phyloP scores from a whole-genome alignment of 2,113 vertebrate genomes.

The Desmodus rotundus region DNA sequence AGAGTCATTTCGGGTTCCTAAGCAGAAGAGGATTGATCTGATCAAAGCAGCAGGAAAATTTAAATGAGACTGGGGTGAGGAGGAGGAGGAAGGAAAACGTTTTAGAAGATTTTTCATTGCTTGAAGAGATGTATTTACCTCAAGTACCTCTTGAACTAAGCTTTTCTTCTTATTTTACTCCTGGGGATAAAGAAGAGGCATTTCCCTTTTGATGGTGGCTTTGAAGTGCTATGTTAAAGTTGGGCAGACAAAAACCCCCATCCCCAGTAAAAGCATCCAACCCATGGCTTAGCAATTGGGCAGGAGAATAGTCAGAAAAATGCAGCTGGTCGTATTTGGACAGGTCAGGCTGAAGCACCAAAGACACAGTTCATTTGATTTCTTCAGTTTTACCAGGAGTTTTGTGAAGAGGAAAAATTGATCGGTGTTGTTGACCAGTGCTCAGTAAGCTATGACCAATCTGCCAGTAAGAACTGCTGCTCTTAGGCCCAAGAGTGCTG shows the following conservation, averaged over 20 bases:
- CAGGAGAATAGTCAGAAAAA: background rate
- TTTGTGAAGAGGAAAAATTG: background rate
- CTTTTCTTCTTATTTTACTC: background rate
- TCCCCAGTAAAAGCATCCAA: background rate
- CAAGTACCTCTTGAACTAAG: background rate
- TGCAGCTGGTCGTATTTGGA: background rate
- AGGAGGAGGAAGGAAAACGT: background rate
- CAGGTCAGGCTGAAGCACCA: background rate
- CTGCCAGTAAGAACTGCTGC: background rate
- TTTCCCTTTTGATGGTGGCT: background rate
- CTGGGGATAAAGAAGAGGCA: background rate
- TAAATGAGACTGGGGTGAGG: background rate
- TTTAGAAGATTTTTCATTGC: background rate
- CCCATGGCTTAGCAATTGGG: background rate
- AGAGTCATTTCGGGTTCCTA: background rate
- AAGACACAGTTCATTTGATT: background rate
- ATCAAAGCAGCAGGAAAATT: constrained; percentile 1
- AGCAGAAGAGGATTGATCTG: background rate
- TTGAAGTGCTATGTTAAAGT: background rate
- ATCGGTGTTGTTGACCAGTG: background rate
- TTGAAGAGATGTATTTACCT: background rate
- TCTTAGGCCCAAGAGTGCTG: background rate
- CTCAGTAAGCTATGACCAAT: background rate
- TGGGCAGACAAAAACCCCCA: background rate
- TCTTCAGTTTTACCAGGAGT: background rate